phyloP scores from a whole-genome alignment of 2,797 vertebrate species.

The Meriones psammophilus region DNA sequence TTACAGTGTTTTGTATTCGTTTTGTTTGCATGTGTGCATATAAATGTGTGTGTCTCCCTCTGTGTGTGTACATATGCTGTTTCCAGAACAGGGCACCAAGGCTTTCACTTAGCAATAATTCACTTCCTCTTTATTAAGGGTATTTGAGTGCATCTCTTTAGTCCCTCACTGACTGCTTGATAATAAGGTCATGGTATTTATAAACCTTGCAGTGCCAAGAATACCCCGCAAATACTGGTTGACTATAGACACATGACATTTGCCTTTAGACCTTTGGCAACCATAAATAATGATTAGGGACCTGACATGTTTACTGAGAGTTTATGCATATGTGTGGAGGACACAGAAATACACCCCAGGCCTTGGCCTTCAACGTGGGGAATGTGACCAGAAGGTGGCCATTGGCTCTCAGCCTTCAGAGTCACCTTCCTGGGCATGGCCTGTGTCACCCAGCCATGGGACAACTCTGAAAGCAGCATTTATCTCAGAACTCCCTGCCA shows the following conservation, averaged over 20 bases:
- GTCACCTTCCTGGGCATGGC: neutral
- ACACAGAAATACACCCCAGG: neutral
- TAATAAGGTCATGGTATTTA: neutral
- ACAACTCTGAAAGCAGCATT: neutral
- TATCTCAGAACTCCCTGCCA: neutral
- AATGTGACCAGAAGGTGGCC: neutral
- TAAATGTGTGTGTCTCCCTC: neutral
- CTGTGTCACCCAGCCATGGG: neutral
- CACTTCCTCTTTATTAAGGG: constrained; percentile 40
- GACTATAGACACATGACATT: neutral
- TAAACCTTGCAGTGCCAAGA: neutral
- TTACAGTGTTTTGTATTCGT: neutral
- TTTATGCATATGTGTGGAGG: neutral
- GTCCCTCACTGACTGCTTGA: neutral
- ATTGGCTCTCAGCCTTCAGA: neutral
- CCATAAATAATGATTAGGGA: neutral
- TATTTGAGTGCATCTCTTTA: neutral
- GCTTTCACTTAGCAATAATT: neutral
- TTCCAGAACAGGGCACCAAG: neutral
- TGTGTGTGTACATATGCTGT: neutral
- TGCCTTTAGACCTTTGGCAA: neutral
- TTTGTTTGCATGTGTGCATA: neutral
- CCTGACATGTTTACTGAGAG: neutral
- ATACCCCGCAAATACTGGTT: neutral
- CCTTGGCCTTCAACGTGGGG: neutral